Evolutionary conservation across 2,797 vertebrate genomes (phyloP).

Genomic region (Myoxocephalus aenaeus): DNA sequence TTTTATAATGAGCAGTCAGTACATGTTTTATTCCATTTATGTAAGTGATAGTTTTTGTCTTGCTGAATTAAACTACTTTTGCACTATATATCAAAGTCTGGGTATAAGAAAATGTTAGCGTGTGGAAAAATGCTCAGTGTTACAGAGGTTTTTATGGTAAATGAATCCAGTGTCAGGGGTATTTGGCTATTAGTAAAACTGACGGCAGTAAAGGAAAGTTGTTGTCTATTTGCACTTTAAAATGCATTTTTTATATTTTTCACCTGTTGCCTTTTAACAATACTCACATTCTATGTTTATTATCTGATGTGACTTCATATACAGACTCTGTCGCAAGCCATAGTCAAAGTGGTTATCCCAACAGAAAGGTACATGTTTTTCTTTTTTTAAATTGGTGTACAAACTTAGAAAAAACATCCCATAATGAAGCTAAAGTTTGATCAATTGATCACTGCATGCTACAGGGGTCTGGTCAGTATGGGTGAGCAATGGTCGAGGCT

Average conservation of each 20-base stretch:
- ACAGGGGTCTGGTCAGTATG: conserved; percentile 87
- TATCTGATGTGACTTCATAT: conserved; percentile 99
- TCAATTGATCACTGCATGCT: conserved; percentile 85
- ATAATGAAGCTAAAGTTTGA: conserved; percentile 88
- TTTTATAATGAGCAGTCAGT: conserved; percentile 53
- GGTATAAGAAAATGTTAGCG: conserved; percentile 58
- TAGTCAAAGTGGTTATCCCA: conserved; percentile 99
- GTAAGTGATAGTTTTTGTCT: conserved; percentile 44
- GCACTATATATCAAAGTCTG: conserved; percentile 53
- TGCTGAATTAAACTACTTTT: conserved; percentile 54
- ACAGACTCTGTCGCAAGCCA: conserved; percentile 99
- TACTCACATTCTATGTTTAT: conserved; percentile 99
- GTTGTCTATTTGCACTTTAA: conserved; percentile 92
- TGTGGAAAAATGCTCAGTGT: conserved; percentile 56
- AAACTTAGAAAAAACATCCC: conserved; percentile 91
- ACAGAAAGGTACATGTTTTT: conserved; percentile 99
- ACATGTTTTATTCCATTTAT: conserved; percentile 48
- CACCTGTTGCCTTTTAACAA: conserved; percentile 99
- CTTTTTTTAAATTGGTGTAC: conserved; percentile 98
- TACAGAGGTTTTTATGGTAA: conserved; percentile 57
- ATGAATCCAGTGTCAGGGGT: conserved; percentile 61
- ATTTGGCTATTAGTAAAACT: conserved; percentile 86
- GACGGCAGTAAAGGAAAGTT: conserved; percentile 89
- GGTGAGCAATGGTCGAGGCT: conserved; percentile 95
- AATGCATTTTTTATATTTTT: conserved; percentile 98